phyloP scores from a whole-genome alignment of 2,797 vertebrate species.

The Phoeniculus purpureus region DNA sequence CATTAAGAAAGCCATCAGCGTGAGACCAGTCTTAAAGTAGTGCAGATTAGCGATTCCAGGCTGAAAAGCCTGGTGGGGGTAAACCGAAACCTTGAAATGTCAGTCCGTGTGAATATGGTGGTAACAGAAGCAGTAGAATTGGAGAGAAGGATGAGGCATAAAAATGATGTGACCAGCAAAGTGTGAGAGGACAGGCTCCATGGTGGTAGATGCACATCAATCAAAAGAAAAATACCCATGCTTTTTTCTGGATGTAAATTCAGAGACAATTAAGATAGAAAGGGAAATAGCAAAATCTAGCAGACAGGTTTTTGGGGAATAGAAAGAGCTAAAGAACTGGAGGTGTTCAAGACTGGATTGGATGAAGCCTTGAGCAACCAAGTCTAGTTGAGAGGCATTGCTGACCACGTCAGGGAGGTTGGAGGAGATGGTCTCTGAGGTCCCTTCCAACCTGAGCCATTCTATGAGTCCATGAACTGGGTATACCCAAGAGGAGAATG shows the following conservation, averaged over 20 bases:
- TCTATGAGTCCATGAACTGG: background rate
- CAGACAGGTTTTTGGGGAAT: background rate
- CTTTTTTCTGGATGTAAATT: background rate
- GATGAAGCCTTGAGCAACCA: too few species aligned
- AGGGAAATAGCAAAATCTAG: background rate
- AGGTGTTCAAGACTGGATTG: too few species aligned
- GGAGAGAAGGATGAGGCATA: background rate
- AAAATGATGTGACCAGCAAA: background rate
- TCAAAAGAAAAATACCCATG: background rate
- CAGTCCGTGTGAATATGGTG: background rate
- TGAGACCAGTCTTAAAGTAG: background rate
- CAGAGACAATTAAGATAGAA: background rate
- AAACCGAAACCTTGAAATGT: background rate
- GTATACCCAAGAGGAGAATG: background rate
- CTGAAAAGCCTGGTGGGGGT: background rate
- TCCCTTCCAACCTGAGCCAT: too few species aligned
- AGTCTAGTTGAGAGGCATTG: too few species aligned
- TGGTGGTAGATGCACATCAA: background rate
- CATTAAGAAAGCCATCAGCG: background rate
- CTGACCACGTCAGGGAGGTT: too few species aligned
- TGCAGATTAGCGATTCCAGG: background rate
- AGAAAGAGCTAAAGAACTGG: background rate
- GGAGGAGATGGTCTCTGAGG: too few species aligned
- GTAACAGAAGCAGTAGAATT: background rate
- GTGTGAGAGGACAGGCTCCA: background rate